Conservation (phyloP, 2,113 vertebrate species). For the Acanthochromis polyacanthus region DNA sequence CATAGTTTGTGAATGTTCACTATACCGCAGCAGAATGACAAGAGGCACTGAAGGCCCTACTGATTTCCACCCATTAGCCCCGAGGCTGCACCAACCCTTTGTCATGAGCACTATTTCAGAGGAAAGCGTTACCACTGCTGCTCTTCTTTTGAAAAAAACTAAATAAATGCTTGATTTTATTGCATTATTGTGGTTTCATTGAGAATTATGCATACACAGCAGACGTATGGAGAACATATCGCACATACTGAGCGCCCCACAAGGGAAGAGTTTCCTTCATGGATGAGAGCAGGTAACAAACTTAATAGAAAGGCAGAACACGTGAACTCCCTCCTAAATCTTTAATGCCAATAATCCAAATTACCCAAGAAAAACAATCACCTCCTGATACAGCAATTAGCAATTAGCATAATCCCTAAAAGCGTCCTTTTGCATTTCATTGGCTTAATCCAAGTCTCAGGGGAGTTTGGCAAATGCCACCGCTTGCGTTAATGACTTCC, state of each 20-base stretch:
- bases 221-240: not conserved
- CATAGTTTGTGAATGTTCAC: not conserved
- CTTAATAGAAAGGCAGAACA: conserved; percentile 62
- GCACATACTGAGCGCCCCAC: conserved; percentile 10
- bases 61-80: not conserved
- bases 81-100: not conserved
- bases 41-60: conserved; percentile 1
- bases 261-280: conserved; percentile 33
- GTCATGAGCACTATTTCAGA: conserved; percentile 18
- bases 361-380: conserved; percentile 75
- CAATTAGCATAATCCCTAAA: conserved; percentile 83
- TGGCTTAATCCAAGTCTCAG: conserved; percentile 67
- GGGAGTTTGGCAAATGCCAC: conserved; percentile 67
- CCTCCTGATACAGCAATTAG: conserved; percentile 75
- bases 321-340: conserved; percentile 58
- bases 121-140: conserved; percentile 9
- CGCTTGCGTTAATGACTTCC: conserved; percentile 58
- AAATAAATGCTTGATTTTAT: not conserved
- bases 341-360: conserved; percentile 72
- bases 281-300: conserved; percentile 45
- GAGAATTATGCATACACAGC: not conserved
- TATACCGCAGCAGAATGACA: not conserved
- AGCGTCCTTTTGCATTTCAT: conserved; percentile 66
- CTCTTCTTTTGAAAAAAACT: conserved; percentile 15
- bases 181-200: conserved; percentile 8